phyloP scores from a whole-genome alignment of 2,797 vertebrate species.

The Amblyraja radiata region DNA sequence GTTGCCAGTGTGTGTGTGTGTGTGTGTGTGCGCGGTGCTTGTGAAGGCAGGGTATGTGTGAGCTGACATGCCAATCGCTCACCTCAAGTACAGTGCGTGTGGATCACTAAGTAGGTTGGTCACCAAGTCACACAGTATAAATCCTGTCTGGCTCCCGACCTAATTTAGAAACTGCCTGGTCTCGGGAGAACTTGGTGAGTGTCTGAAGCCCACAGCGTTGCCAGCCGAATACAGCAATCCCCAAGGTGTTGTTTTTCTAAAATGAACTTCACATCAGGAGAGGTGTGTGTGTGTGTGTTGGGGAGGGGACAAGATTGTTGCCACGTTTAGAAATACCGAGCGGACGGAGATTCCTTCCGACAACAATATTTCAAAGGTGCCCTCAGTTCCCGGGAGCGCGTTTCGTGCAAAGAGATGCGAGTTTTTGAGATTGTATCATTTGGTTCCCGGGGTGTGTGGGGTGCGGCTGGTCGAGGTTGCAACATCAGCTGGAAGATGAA shows the following conservation, averaged over 20 bases:
- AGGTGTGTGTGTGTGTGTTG: not conserved
- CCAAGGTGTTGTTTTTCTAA: not conserved
- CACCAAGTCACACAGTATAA: not conserved
- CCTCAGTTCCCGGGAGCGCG: not conserved
- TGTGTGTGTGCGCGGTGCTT: not conserved
- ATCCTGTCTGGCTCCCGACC: not conserved
- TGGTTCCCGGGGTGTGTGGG: no score
- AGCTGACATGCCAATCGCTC: not conserved
- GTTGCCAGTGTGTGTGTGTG: not conserved
- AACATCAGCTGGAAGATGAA: not conserved
- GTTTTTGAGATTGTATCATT: not conserved
- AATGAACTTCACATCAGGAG: not conserved
- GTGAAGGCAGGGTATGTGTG: not conserved
- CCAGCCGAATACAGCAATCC: not conserved
- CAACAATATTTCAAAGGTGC: not conserved
- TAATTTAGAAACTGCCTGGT: not conserved
- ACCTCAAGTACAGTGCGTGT: not conserved
- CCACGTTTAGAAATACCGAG: no score
- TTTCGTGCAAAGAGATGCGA: not conserved
- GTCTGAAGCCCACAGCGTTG: not conserved
- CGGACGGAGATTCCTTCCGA: not conserved
- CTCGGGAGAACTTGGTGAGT: not conserved
- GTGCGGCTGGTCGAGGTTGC: not conserved
- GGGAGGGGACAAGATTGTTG: not conserved
- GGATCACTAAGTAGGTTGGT: not conserved